phyloP scores from a whole-genome alignment of 2,888 invertebrate species.

The Drosophila flavopinicola region DNA sequence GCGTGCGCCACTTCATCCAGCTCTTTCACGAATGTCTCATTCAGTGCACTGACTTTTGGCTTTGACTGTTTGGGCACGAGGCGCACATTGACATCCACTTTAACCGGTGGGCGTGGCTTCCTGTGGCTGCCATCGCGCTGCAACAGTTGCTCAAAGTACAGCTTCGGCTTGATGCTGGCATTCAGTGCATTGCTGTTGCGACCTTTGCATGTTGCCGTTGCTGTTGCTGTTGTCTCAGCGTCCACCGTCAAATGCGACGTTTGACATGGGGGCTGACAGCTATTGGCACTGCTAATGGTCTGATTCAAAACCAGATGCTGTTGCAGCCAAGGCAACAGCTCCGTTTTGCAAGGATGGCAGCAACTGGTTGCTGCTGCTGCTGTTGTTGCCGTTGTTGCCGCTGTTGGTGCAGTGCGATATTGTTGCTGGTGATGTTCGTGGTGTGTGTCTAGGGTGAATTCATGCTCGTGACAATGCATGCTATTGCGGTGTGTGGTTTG shows the following conservation, averaged over 20 bases:
- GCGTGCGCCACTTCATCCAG: conserved; percentile 65
- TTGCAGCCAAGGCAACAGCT: conserved; percentile 84
- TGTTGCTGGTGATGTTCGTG: conserved; percentile 43
- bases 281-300: conserved; percentile 67
- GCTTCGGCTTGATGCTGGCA: conserved; percentile 69
- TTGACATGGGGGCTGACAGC: conserved; percentile 74
- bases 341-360: conserved; percentile 75
- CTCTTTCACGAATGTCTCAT: conserved; percentile 68
- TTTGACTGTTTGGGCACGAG: conserved; percentile 87
- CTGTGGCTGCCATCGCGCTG: conserved; percentile 70
- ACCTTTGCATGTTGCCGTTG: conserved; percentile 45
- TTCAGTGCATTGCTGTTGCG: conserved; percentile 61
- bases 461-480: conserved; percentile 66
- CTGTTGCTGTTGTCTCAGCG: conserved; percentile 53
- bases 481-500: conserved; percentile 65
- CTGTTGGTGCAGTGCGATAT: conserved; percentile 40
- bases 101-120: conserved; percentile 86
- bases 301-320: conserved; percentile 84
- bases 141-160: conserved; percentile 73
- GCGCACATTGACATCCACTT: conserved; percentile 91
- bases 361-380: conserved; percentile 32
- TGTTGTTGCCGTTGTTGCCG: conserved; percentile 23
- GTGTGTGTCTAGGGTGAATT: conserved; percentile 72
- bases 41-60: conserved; percentile 41
- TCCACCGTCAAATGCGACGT: conserved; percentile 70